A percentile compares a stretch with the other conserved stretches of the same genome.
phyloP scores from a whole-genome alignment of 2,797 vertebrate species.

The Myripristis murdjan region DNA sequence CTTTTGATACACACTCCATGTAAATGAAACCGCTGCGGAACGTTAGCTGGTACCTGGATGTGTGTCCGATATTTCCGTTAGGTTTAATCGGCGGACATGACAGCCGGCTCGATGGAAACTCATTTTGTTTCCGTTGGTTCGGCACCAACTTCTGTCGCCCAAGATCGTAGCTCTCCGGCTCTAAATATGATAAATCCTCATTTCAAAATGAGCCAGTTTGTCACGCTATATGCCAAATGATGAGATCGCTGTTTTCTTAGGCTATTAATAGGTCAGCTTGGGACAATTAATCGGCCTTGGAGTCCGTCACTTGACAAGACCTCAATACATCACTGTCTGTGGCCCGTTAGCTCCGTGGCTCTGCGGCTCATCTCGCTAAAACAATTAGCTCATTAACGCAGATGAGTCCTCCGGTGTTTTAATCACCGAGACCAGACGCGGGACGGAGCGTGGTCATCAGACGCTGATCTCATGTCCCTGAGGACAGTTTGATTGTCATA shows the following conservation, averaged over 20 bases:
- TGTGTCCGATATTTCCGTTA: constrained; percentile 11
- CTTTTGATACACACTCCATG: constrained; percentile 43
- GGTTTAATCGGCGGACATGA: constrained; percentile 21
- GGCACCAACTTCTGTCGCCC: constrained; percentile 45
- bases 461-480: constrained; percentile 64
- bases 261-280: constrained; percentile 59
- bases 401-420: constrained; percentile 49
- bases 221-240: constrained; percentile 35
- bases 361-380: constrained; percentile 65
- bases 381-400: constrained; percentile 66
- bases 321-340: constrained; percentile 54
- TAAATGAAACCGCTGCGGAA: constrained; percentile 45
- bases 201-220: constrained; percentile 35
- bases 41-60: constrained; percentile 1
- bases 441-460: constrained; percentile 54
- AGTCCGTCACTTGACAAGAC: constrained; percentile 27
- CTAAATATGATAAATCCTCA: constrained; percentile 36
- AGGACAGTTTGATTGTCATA: constrained; percentile 76
- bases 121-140: constrained; percentile 65
- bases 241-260: constrained; percentile 72
- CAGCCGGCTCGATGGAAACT: constrained; percentile 40
- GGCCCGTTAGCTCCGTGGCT: constrained; percentile 40
- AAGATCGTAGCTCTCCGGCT: constrained; percentile 15
- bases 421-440: constrained; percentile 26
- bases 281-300: constrained; percentile 46